A percentile compares a stretch with the other conserved stretches of the same genome.
These are phyloP conservation scores for Sardina pilchardus DNA, from an alignment of 2,113 vertebrate species.

Conservation along the genomic window DNA sequence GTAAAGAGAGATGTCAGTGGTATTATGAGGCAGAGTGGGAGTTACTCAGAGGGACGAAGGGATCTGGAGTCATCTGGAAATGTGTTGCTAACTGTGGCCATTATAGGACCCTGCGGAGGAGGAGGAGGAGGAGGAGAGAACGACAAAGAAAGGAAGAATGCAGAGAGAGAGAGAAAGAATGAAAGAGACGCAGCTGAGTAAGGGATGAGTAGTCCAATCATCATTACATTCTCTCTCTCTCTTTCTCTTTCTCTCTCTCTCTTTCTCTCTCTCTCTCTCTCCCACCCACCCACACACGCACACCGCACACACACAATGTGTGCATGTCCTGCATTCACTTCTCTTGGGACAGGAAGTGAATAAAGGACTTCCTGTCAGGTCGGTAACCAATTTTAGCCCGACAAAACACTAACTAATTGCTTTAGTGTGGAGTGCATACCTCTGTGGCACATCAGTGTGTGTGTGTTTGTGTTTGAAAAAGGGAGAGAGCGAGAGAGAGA, in stretches of 20 bases:
- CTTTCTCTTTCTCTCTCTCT: neutral
- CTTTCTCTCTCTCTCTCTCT: neutral
- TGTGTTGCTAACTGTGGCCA: conserved; percentile 53
- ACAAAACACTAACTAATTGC: conserved; percentile 28
- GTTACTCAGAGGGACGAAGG: neutral
- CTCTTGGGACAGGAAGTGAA: conserved; percentile 17
- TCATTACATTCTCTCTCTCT: neutral
- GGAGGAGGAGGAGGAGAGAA: conserved; percentile 38
- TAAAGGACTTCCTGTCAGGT: conserved; percentile 9
- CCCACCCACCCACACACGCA: neutral
- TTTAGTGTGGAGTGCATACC: conserved; percentile 13
- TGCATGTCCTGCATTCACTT: neutral
- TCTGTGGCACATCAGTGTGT: neutral
- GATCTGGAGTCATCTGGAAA: conserved; percentile 9
- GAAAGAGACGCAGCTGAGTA: conserved; percentile 27
- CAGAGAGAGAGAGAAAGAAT: conserved; percentile 45
- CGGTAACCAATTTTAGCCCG: neutral
- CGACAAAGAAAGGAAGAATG: conserved; percentile 20
- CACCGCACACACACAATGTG: neutral
- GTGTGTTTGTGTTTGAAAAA: neutral
- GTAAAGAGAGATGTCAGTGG: conserved; percentile 10
- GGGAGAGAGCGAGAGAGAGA: neutral
- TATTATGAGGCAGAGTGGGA: conserved; percentile 5
- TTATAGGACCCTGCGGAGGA: conserved; percentile 63
- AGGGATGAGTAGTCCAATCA: conserved; percentile 6